Percentiles rank a stretch among this genome's conserved stretches.
phyloP scores from a whole-genome alignment of 92 coral and sea anemone species.

The Siderastrea radians region DNA sequence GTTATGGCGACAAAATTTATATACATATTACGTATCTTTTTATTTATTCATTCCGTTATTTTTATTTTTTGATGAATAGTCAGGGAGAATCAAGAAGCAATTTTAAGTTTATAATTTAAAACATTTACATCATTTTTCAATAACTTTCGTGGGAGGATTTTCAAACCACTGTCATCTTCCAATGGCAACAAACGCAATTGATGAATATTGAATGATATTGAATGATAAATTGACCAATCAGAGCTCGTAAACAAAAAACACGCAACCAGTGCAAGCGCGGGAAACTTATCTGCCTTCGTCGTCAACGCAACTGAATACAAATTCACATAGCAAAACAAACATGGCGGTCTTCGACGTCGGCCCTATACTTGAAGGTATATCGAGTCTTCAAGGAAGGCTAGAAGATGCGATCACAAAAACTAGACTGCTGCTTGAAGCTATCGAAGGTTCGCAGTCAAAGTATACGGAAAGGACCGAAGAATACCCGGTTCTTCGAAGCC shows the following conservation, averaged over 20 bases:
- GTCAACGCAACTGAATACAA: constrained; percentile 9
- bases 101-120: no score
- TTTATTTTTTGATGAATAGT: no score
- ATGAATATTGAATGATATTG: constrained; percentile 9
- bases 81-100: no score
- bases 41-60: no score
- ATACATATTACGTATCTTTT: no score
- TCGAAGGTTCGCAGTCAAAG: constrained; percentile 47
- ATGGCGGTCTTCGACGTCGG: constrained; percentile 51
- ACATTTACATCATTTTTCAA: no score
- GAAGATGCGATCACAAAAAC: constrained; percentile 63
- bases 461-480: constrained; percentile 21
- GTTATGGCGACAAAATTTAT: no score
- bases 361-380: constrained; percentile 35
- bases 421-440: constrained; percentile 42
- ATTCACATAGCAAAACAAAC: constrained; percentile 1
- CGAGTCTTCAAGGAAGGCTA: constrained; percentile 56
- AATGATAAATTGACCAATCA: background rate
- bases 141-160: no score
- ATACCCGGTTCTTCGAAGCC: constrained; percentile 21
- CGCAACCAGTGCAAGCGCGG: background rate
- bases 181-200: background rate
- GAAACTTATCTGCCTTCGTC: background rate
- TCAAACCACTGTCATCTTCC: no score
- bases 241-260: background rate